Base-by-base conservation (phyloP, 1,140 invertebrate genomes). In the Pseudachorutes palmiensis region DNA sequence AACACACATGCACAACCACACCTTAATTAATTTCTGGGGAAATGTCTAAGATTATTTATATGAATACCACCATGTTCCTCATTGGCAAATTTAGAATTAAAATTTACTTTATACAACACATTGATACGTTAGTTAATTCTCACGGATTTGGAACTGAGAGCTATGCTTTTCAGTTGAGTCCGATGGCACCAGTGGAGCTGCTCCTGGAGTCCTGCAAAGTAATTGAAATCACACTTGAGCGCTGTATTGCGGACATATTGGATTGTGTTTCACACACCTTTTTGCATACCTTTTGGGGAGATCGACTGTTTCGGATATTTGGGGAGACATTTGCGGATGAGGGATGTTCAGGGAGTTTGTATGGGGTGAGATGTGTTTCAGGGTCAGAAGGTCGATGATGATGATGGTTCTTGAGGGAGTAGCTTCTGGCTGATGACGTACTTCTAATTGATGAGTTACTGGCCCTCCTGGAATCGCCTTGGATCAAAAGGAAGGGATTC, bases 351-450 rank as follows among this genome's bases (percentile, higher is more conserved):
- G 32, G 58, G 61, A 64, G 48, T 66, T 26, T 31, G 49, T 24
- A 36, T 28, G 28, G 31, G 45, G 26, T 65, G 69, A 30, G 63
- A 26, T 58, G 55, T 58, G 60, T 57, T 33, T 67, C 68, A 30
- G 67, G 67, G 48, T 71, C 69, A n/a, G 69, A 70, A 16, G 69
- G 72, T 64, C 72, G 51, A 58, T 72, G 67, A 12, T 73, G 72
- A 68, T 71, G 69, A 32, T 70, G 55, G 29, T 70, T 63, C 49
- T 62, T 70, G 16, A 73, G 60, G 48, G 62, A 66, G 67, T 73
- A 70, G 51, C 72, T 73, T 28, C 72, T 48, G 51, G 65, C 68
- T 2, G 72, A 73, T 16, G 48, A 31, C 2, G 61, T 66, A 36
- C 69, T 71, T 41, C 72, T 41, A 30, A 73, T 73, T 14, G 72